phyloP scores from a whole-genome alignment of 2,113 vertebrate species.

The Electrona antarctica region DNA sequence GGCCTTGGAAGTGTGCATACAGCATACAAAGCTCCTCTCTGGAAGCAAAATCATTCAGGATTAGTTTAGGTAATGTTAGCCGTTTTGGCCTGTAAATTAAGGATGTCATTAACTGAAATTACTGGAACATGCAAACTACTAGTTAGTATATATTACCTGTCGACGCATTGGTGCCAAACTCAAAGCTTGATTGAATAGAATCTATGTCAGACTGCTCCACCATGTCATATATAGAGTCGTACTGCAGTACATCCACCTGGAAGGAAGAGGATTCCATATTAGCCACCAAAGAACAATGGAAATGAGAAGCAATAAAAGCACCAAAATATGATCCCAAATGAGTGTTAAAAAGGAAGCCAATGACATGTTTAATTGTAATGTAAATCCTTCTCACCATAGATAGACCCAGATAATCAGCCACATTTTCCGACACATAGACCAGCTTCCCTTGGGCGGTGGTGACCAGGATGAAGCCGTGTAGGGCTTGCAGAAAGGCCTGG shows the following conservation, averaged over 20 bases:
- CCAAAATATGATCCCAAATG: too few species aligned
- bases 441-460: slow-evolving; percentile 74
- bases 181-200: slow-evolving; percentile 53
- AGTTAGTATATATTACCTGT: slow-evolving; percentile 55
- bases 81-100: not conserved
- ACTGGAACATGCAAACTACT: not conserved
- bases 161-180: slow-evolving; percentile 27
- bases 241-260: slow-evolving; percentile 78
- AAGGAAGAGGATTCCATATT: not conserved
- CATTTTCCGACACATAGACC: slow-evolving; percentile 84
- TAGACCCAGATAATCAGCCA: slow-evolving; percentile 81
- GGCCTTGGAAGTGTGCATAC: slow-evolving; percentile 80
- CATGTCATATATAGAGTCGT: slow-evolving; percentile 74
- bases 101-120: too few species aligned
- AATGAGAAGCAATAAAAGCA: not conserved
- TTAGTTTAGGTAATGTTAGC: not conserved
- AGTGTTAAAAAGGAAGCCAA: not conserved
- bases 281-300: not conserved
- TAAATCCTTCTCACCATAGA: slow-evolving; percentile 78
- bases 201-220: slow-evolving; percentile 61
- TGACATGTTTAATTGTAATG: not conserved
- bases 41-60: slow-evolving; percentile 10
- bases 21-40: slow-evolving; percentile 80
- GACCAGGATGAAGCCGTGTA: slow-evolving; percentile 84
- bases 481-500: slow-evolving; percentile 76